These are phyloP conservation scores for Pygoscelis adeliae DNA, from an alignment of 2,113 vertebrate species.

Conservation along the genomic window DNA sequence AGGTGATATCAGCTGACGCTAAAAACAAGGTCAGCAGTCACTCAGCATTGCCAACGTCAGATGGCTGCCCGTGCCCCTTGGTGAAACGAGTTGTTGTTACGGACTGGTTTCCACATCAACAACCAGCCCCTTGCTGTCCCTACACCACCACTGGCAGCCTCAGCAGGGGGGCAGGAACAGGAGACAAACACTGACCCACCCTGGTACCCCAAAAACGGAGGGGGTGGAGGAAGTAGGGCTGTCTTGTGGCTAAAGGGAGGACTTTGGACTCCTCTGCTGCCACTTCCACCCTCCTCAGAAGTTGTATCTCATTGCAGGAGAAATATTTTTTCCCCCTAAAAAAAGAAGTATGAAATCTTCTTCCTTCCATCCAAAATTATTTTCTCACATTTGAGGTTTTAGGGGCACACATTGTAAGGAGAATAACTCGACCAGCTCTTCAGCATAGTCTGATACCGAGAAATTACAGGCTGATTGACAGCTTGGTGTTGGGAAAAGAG, in stretches of 20 bases:
- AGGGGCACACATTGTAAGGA: not conserved
- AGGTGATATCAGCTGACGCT: conserved; percentile 21
- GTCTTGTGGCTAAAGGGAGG: not conserved
- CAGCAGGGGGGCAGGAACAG: not conserved
- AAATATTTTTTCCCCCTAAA: not conserved
- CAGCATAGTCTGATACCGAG: not conserved
- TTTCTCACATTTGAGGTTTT: conserved; percentile 11
- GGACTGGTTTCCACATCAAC: not conserved
- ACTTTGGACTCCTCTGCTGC: not conserved
- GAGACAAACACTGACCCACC: not conserved
- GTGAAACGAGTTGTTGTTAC: conserved; percentile 42
- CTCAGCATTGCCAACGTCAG: conserved; percentile 28
- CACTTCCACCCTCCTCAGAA: not conserved
- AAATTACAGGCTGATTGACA: conserved; percentile 44
- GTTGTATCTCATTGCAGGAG: not conserved
- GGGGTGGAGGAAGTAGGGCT: not conserved
- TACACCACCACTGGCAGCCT: not conserved
- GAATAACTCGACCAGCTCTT: not conserved
- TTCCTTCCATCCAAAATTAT: not conserved
- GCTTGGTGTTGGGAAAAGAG: conserved; percentile 9
- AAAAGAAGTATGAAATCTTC: not conserved
- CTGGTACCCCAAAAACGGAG: not conserved
- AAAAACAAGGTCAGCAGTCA: conserved; percentile 61
- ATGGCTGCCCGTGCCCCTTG: not conserved
- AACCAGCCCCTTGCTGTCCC: not conserved